phyloP scores from a whole-genome alignment of 2,888 invertebrate species.

The Epirrhoe tristata region DNA sequence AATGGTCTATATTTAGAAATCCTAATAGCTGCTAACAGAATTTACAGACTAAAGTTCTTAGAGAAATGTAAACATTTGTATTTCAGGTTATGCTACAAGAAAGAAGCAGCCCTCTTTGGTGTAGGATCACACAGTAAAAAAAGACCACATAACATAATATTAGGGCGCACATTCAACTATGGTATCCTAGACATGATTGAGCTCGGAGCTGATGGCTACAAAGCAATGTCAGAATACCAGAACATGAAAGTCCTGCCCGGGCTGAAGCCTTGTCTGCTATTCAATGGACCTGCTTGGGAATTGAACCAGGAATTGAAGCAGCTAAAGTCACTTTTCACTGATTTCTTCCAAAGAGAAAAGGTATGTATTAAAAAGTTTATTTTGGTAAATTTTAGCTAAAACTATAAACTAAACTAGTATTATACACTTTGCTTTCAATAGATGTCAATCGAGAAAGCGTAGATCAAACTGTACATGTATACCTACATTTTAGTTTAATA shows the following conservation, averaged over 20 bases:
- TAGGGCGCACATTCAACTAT: constrained; percentile 96
- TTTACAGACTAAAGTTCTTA: no score
- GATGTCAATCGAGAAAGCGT: no score
- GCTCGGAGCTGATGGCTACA: constrained; percentile 94
- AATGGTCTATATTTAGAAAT: no score
- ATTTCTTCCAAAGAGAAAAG: constrained; percentile 95
- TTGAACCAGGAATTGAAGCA: constrained; percentile 91
- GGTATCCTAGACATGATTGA: constrained; percentile 98
- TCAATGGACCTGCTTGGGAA: constrained; percentile 97
- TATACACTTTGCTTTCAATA: no score
- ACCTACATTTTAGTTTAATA: no score
- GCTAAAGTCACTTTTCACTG: constrained; percentile 94
- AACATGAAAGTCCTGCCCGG: constrained; percentile 92
- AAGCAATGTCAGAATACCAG: constrained; percentile 91
- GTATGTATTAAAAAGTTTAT: constrained; percentile 58
- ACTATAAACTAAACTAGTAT: no score
- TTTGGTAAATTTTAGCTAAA: no score
- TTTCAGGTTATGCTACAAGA: constrained; percentile 89
- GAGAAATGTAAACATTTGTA: neutral
- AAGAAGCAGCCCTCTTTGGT: constrained; percentile 95
- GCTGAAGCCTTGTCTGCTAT: constrained; percentile 95
- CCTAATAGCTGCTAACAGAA: no score
- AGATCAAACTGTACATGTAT: no score
- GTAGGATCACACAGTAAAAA: constrained; percentile 98
- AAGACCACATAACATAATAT: constrained; percentile 94